A percentile compares a stretch with the other conserved stretches of the same genome.
phyloP scores from a whole-genome alignment of 1,140 invertebrate genomes.

The Drosophila prosaltans region DNA sequence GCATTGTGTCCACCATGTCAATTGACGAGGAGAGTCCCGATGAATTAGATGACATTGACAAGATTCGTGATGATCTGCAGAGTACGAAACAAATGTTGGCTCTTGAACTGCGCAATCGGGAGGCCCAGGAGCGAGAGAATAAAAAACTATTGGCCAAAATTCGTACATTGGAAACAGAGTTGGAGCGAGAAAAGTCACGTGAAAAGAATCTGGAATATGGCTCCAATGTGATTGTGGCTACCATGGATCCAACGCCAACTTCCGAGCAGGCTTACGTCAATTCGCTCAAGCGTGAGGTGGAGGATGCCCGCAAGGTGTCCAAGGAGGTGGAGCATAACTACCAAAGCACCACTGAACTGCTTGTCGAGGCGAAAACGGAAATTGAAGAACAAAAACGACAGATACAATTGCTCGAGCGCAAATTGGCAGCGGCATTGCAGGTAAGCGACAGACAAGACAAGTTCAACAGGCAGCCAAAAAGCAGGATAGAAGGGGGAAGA shows the following conservation, averaged over 20 bases:
- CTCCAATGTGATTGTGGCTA: conserved; percentile 73
- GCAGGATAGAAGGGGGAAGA: not conserved
- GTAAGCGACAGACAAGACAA: conserved; percentile 76
- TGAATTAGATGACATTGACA: conserved; percentile 95
- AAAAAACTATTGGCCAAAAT: conserved; percentile 91
- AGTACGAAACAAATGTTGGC: conserved; percentile 95
- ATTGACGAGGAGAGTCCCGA: conserved; percentile 87
- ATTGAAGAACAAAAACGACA: conserved; percentile 91
- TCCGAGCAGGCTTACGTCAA: conserved; percentile 85
- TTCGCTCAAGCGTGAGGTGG: conserved; percentile 89
- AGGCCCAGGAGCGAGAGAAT: conserved; percentile 93
- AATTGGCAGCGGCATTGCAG: conserved; percentile 86
- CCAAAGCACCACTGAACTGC: conserved; percentile 88
- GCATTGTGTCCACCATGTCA: conserved; percentile 72
- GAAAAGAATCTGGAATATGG: conserved; percentile 86
- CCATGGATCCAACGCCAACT: conserved; percentile 77
- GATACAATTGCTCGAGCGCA: conserved; percentile 89
- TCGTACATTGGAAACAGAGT: conserved; percentile 90
- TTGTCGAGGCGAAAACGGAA: conserved; percentile 89
- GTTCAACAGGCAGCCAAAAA: conserved; percentile 1
- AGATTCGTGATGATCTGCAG: conserved; percentile 94
- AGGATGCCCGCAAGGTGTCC: conserved; percentile 89
- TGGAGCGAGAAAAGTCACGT: conserved; percentile 87
- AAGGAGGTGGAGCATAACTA: conserved; percentile 92
- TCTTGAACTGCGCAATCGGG: conserved; percentile 92